Percentiles rank a stretch among this genome's conserved stretches.
These are phyloP conservation scores for Drosophila kuntzei DNA, from an alignment of 2,888 invertebrate genomes.

Conservation along the genomic window DNA sequence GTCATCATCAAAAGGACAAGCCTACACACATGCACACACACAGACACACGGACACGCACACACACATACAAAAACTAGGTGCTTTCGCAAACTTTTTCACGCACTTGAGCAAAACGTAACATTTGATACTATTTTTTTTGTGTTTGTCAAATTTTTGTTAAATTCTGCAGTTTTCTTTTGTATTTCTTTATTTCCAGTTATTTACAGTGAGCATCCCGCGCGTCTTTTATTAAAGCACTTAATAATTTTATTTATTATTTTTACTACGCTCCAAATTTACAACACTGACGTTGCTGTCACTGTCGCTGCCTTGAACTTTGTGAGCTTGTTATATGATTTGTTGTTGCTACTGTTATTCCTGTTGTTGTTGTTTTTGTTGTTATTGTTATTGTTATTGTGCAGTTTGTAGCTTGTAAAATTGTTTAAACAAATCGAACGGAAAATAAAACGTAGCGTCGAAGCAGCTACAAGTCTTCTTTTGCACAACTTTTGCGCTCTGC, in stretches of 20 bases:
- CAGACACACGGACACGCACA: conserved; percentile 1
- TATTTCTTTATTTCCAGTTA: conserved; percentile 4
- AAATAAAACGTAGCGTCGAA: conserved; percentile 58
- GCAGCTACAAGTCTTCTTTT: conserved; percentile 81
- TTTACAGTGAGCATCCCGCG: conserved; percentile 24
- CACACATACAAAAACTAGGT: background rate
- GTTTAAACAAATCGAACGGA: conserved; percentile 64
- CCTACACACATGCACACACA: conserved; percentile 4
- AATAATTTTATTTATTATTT: conserved; percentile 12
- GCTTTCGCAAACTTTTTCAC: conserved; percentile 20
- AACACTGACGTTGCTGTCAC: conserved; percentile 13
- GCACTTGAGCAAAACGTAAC: conserved; percentile 24
- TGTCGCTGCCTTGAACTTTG: conserved; percentile 20
- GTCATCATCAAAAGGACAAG: conserved; percentile 17
- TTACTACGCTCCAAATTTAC: conserved; percentile 12
- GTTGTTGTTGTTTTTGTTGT: conserved; percentile 11
- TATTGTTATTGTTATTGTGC: conserved; percentile 8
- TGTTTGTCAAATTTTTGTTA: background rate
- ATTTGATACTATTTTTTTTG: conserved; percentile 2
- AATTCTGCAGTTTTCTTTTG: conserved; percentile 13
- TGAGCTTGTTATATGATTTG: conserved; percentile 8
- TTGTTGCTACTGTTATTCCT: conserved; percentile 8
- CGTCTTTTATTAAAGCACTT: conserved; percentile 40
- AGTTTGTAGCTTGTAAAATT: conserved; percentile 42
- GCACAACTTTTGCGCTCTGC: conserved; percentile 71